A percentile compares a stretch with the other conserved stretches of the same genome.
Evolutionary conservation across 2,113 vertebrate species (phyloP).

Genomic region (Vulpes lagopus): DNA sequence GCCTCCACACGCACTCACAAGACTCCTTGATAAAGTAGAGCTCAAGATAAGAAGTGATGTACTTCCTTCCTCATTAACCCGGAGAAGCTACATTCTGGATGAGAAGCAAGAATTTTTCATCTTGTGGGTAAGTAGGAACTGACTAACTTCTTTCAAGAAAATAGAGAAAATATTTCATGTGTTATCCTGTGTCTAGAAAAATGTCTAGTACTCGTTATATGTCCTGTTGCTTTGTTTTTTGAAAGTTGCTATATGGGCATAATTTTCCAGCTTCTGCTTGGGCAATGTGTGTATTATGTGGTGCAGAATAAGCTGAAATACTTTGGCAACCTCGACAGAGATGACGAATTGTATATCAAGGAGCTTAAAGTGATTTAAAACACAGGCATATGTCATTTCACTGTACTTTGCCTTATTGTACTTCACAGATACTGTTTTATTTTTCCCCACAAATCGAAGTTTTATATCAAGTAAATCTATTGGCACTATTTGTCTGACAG

Average conservation of each 20-base stretch:
- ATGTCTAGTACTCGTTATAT: background rate
- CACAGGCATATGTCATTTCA: background rate
- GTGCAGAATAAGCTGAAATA: background rate
- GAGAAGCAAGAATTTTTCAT: background rate
- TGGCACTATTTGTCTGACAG: background rate
- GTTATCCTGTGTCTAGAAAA: background rate
- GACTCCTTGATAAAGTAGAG: background rate
- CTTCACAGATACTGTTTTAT: background rate
- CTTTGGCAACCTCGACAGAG: background rate
- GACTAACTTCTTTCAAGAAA: background rate
- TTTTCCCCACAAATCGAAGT: background rate
- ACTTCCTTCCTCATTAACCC: slow-evolving; percentile 38
- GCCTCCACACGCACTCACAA: background rate
- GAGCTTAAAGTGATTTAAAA: background rate
- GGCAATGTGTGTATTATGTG: background rate
- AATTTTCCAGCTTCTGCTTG: background rate
- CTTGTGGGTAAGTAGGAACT: slow-evolving; percentile 50
- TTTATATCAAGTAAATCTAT: background rate
- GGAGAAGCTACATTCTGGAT: background rate
- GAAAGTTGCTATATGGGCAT: background rate
- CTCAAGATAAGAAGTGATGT: background rate
- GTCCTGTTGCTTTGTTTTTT: background rate
- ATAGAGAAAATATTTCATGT: background rate
- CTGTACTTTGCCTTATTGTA: background rate
- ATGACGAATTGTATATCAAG: background rate